Evolutionary conservation across 2,797 vertebrate species (phyloP), one percentile per base, ranked within the genome.

Genomic region (Liparis tanakae): DNA sequence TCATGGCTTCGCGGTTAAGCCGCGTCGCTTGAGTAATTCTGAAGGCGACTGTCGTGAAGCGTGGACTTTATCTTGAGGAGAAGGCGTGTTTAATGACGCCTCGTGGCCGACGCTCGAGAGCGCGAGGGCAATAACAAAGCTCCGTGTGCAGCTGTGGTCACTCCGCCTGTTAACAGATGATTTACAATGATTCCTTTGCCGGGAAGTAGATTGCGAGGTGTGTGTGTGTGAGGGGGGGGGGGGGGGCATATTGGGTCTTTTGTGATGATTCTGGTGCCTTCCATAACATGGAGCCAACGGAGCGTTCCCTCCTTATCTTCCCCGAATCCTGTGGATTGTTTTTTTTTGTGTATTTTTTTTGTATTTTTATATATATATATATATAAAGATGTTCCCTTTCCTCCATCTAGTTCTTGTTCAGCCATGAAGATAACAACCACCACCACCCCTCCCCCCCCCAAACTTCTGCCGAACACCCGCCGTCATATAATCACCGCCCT

Each of bases 371-470:
- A 82, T 78, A 79, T 60, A 85, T 50, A 10, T 10, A 6, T 54
- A 82, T 78, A 79, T 60, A 85, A 90, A 89, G 84, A 92, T 85
- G 78, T 82, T 84, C 72, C 73, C 65, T 81, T 71, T 66, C 74
- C 78, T 86, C 73, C 80, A 81, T 90, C 85, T 77, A 78, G 72
- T 87, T 89, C 82, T 76, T 87, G 79, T 85, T 91, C 84, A 88
- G 77, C 85, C 77, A 69, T 83, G 82, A 89, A 88, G 89, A 91
- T 88, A 91, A 85, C 68, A 80, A 43, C 69, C 77, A 37, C 22
- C 55, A 14, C 3, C 20, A 10, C 22, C 22, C 13, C 72, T n/a
- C 41, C 41, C n/a, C 25, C 25, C 25, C 25, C 25, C 25, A 30
- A 2, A 30, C 25, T 56, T 51, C 72, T 60, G 55, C 70, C 74